These are phyloP conservation scores for Cossypha heuglini DNA, from an alignment of 2,797 vertebrate species.

Conservation along the genomic window DNA sequence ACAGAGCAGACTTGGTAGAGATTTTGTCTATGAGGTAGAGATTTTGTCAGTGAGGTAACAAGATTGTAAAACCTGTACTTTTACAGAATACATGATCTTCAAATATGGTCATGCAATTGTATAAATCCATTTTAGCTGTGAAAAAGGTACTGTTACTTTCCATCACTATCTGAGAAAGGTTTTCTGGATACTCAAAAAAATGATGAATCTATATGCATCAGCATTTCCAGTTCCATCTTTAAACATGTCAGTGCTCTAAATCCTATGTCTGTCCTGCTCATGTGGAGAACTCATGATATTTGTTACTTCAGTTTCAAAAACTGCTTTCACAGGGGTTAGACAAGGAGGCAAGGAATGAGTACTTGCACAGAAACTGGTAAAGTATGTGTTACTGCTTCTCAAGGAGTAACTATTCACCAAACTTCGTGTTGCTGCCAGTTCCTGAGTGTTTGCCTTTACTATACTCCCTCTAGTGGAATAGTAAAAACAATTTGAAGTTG, in stretches of 20 bases:
- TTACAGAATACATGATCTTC: not conserved
- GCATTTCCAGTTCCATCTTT: not conserved
- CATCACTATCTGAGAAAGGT: not conserved
- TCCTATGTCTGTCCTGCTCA: not conserved
- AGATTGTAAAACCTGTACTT: not conserved
- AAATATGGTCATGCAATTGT: not conserved
- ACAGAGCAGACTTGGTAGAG: not conserved
- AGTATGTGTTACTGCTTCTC: not conserved
- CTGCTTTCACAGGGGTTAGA: not conserved
- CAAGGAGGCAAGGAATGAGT: not conserved
- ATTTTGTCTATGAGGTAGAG: not conserved
- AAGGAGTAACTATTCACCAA: not conserved
- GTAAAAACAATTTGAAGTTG: not conserved
- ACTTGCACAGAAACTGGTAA: not conserved
- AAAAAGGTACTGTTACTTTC: not conserved
- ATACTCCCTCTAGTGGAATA: not conserved
- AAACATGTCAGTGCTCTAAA: not conserved
- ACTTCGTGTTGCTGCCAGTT: accelerated
- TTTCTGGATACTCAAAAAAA: not conserved
- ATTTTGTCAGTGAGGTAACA: not conserved
- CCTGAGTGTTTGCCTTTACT: not conserved
- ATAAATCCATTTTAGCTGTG: not conserved
- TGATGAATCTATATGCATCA: not conserved
- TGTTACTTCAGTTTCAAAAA: not conserved
- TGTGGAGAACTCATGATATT: not conserved